Evolutionary conservation across 2,113 vertebrate genomes (phyloP), one percentile per base, ranked within the genome.

Genomic region (Aix galericulata): DNA sequence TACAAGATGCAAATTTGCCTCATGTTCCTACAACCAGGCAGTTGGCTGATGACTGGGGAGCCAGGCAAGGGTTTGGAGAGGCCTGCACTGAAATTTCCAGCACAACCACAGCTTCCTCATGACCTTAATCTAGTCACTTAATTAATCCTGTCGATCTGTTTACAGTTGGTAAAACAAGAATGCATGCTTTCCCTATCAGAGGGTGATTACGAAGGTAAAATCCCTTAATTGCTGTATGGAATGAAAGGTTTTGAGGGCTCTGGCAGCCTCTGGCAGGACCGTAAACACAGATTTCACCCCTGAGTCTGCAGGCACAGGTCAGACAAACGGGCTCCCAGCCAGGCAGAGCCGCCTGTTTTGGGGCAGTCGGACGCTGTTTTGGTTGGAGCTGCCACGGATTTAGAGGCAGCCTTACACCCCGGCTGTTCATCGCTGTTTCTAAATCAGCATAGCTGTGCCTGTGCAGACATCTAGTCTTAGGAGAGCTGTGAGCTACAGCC

Each of bases 81-180:
- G 21, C 38, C 59, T 10, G 16, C 44, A 8, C 32, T 40, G 3
- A 44, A 76, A 74, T 44, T 88, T 83, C 91, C 85, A 74, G 67
- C 21, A 59, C 75, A 77, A 13, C 82, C 93, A 86, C 95, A 96
- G 84, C 84, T 95, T 91, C 91, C 96, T 91, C 55, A 23, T 17
- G 63, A 80, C 72, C 72, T 77, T 59, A 50, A 21, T 58, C 23
- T 44, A 89, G 63, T 21, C 89, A 6, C 60, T 91, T 52, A 76
- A 73, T 73, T 52, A 89, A 91, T 74, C 78, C 93, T 11, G 2
- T 50, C 25, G 91, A 76, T 80, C 63, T 95, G 67, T 86, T 95
- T 91, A 48, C 44, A 66, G 63, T 13, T 58, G 71, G 71, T 59
- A 27, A 59, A 86, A 69, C 31, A 58, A 79, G 82, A 93, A 62